phyloP scores from a whole-genome alignment of 2,113 vertebrate genomes.

The Caloenas nicobarica region DNA sequence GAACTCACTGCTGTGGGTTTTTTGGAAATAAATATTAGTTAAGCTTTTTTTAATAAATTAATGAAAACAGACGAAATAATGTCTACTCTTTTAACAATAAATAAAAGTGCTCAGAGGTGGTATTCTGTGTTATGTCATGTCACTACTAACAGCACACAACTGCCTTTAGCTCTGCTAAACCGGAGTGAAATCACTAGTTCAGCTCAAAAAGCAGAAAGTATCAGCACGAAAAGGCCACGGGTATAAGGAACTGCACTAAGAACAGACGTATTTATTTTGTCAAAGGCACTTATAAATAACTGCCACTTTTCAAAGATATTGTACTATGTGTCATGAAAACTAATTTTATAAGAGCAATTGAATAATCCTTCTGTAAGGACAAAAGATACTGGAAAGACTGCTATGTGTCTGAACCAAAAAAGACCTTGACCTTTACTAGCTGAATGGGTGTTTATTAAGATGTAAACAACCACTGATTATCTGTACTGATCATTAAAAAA shows the following conservation, averaged over 20 bases:
- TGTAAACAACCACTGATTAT: conserved; percentile 31
- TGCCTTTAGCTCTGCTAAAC: not conserved
- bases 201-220: not conserved
- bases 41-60: not conserved
- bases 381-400: conserved; percentile 13
- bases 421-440: conserved; percentile 40
- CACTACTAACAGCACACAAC: not conserved
- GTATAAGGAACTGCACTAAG: not conserved
- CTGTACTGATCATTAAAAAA: not conserved
- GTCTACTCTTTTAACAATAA: not conserved
- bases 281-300: not conserved
- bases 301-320: conserved; percentile 12
- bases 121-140: not conserved
- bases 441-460: conserved; percentile 43
- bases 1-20: fast-evolving
- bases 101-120: not conserved
- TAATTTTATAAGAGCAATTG: conserved; percentile 30
- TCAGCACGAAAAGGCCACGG: not conserved
- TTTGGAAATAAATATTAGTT: not conserved
- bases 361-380: conserved; percentile 16
- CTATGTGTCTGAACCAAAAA: conserved; percentile 15
- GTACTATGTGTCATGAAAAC: conserved; percentile 18
- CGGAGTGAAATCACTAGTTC: not conserved
- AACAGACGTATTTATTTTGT: conserved; percentile 19
- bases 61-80: not conserved